Evolutionary conservation across 37 sponge, comb jelly and placozoan species (phyloP), one percentile per base, ranked within the genome.

Genomic region (Mnemiopsis leidyi): DNA sequence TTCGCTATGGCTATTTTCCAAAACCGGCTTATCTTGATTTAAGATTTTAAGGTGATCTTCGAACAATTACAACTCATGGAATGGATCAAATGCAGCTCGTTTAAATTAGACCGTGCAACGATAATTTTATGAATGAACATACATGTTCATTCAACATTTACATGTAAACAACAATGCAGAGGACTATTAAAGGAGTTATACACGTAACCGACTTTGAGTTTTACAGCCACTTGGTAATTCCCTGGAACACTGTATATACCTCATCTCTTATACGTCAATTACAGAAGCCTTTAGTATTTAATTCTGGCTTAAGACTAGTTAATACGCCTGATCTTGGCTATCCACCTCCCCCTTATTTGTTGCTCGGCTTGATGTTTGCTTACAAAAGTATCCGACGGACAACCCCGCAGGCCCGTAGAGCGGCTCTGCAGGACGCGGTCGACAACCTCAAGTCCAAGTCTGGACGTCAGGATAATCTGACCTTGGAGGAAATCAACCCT

Each of bases 351-450:
- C 61, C 13, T 13, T 48, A 48, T 48, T 48, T 48, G 61, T 48
- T 48, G 61, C 9, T 48, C 13, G 5, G 61, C 61, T 48, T 48
- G 5, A 48, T 48, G 61, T 48, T 48, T 48, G 61, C 61, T 5
- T 48, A 48, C 13, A 48, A 48, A 48, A 48, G 61, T 48, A 48
- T 48, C 5, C 5, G 61, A 13, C 5, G 61, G 13, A 48, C 61
- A 13, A 5, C 61, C 34, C 38, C 23, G 13, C 90, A 85, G 90
- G 90, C 90, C 23, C 2, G 90, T n/a, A 38, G 61, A n/a, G 90
- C 90, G 16, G 90, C 90, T 18, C 61, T 85, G n/a, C 90, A 85
- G 23, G 90, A 85, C 23, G 90, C 90, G 3, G 90, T 85, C 0
- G 90, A 85, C 16, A 85, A 26, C 25, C 40, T 85, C 48, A 85